A percentile compares a stretch with the other conserved stretches of the same genome.
These are phyloP conservation scores for Baryphthengus martii DNA, from an alignment of 2,113 vertebrate genomes.

Conservation along the genomic window DNA sequence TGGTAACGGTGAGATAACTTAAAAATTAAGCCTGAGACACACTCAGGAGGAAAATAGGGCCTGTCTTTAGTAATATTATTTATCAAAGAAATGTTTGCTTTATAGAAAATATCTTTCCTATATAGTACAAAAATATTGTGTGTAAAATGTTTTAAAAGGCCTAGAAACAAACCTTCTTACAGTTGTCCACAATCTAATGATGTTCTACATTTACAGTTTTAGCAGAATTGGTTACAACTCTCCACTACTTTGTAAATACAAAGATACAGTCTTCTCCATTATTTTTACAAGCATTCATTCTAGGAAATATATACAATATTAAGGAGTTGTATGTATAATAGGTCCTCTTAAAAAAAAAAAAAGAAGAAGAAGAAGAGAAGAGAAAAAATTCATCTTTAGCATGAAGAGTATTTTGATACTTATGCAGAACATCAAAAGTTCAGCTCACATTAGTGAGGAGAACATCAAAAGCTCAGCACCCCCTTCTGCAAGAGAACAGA, in stretches of 20 bases:
- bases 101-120: not conserved
- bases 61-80: not conserved
- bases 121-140: not conserved
- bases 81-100: not conserved
- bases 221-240: not conserved
- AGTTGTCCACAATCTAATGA: not conserved
- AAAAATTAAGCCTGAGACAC: not conserved
- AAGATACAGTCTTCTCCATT: not conserved
- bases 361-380: rapidly evolving
- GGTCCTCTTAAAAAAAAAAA: not conserved
- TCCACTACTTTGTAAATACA: not conserved
- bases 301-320: not conserved
- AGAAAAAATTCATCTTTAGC: not conserved
- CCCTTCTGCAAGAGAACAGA: not conserved
- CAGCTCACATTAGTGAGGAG: not conserved
- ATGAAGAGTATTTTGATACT: not conserved
- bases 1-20: not conserved
- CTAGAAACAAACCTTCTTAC: not conserved
- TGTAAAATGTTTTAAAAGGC: not conserved
- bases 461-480: not conserved
- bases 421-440: not conserved
- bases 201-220: not conserved
- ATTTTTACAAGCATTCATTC: not conserved
- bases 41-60: not conserved
- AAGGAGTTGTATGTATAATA: not conserved